Percentiles rank a stretch among this genome's conserved stretches.
Conservation (phyloP, 2,888 invertebrate species). For the Hanleya hanleyi region DNA sequence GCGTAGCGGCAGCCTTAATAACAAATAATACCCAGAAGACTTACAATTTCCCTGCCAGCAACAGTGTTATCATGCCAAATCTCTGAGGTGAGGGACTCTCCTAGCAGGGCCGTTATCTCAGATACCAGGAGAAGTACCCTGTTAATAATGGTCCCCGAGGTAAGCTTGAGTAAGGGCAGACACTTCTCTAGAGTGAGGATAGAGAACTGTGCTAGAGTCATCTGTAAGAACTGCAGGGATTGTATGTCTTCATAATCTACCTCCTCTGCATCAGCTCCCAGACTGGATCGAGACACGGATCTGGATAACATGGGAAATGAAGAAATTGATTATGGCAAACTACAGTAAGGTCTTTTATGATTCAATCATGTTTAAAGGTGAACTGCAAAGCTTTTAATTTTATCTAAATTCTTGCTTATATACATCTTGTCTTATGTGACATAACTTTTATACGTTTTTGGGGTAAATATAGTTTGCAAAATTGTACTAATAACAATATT, state of each 20-base stretch:
- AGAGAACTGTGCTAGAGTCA: constrained; percentile 68
- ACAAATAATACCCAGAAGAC: no score
- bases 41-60: constrained; percentile 64
- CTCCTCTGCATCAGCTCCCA: constrained; percentile 40
- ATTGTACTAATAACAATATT: no score
- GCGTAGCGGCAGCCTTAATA: no score
- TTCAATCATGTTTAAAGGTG: no score
- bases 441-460: no score
- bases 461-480: no score
- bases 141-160: not conserved
- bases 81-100: constrained; percentile 44
- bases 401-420: no score
- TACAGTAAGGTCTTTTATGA: not conserved
- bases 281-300: not conserved
- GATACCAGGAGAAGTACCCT: constrained; percentile 47
- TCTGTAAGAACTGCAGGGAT: constrained; percentile 63
- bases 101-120: constrained; percentile 49
- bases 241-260: constrained; percentile 63
- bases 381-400: no score
- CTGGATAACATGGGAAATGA: not conserved
- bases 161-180: constrained; percentile 55
- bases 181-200: constrained; percentile 57
- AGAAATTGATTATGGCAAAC: not conserved
- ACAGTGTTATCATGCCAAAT: constrained; percentile 65
- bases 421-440: no score